Evolutionary conservation across 2,113 vertebrate species (phyloP).

Genomic region (Scalopus aquaticus): DNA sequence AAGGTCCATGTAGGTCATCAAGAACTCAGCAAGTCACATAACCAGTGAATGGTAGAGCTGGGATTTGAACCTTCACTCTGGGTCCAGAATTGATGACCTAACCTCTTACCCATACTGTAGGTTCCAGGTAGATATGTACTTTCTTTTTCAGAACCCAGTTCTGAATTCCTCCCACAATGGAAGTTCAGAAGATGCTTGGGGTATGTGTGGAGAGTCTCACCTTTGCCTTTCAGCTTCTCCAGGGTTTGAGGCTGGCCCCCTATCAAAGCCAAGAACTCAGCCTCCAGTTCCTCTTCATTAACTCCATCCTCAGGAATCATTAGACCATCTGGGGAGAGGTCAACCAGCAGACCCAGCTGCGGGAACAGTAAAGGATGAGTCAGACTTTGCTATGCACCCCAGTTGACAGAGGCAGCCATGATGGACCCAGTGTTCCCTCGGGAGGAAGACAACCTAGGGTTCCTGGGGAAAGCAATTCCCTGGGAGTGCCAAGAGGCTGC

Average conservation of each 20-base stretch:
- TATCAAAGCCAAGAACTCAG: constrained; percentile 90
- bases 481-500: neutral
- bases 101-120: neutral
- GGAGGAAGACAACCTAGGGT: neutral
- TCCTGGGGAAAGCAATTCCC: neutral
- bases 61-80: neutral
- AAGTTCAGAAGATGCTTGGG: neutral
- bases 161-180: neutral
- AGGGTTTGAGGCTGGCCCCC: constrained; percentile 85
- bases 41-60: neutral
- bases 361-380: neutral
- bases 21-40: neutral
- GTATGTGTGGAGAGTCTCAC: constrained; percentile 53
- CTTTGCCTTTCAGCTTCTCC: constrained; percentile 86
- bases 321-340: constrained; percentile 87
- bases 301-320: constrained; percentile 83
- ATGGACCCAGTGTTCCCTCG: neutral
- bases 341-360: constrained; percentile 92
- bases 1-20: neutral
- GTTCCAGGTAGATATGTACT: neutral
- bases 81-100: neutral
- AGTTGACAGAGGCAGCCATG: neutral
- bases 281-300: constrained; percentile 90
- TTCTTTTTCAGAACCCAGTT: neutral
- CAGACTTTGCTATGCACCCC: neutral